phyloP scores from a whole-genome alignment of 2,888 invertebrate genomes.

The Elmis aenea region DNA sequence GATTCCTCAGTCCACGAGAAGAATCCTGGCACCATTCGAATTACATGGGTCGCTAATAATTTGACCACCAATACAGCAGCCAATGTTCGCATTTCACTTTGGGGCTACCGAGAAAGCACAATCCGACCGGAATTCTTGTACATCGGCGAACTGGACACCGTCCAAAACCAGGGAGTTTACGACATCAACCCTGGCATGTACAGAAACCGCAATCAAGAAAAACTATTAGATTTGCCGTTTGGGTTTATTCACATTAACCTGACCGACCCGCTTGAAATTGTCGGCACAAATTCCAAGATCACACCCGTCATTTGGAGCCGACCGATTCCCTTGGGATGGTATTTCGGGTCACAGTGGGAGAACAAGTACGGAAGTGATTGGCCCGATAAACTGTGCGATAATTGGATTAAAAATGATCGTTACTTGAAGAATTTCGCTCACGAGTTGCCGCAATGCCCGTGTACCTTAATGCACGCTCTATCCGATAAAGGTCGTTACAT shows the following conservation, averaged over 20 bases:
- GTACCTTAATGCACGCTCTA: conserved; percentile 83
- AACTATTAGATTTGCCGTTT: conserved; percentile 71
- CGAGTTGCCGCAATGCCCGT: conserved; percentile 83
- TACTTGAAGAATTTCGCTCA: conserved; percentile 79
- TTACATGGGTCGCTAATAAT: conserved; percentile 81
- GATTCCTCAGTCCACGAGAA: conserved; percentile 68
- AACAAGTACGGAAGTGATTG: conserved; percentile 72
- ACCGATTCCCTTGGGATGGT: conserved; percentile 90
- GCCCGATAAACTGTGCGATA: conserved; percentile 79
- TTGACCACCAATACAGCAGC: conserved; percentile 76
- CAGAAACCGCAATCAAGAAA: conserved; percentile 62
- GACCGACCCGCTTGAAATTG: conserved; percentile 58
- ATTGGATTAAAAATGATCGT: conserved; percentile 84
- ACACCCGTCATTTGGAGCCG: conserved; percentile 75
- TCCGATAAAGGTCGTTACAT: conserved; percentile 88
- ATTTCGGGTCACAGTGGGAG: conserved; percentile 87
- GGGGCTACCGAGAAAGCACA: conserved; percentile 84
- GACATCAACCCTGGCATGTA: conserved; percentile 70
- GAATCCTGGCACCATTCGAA: conserved; percentile 67
- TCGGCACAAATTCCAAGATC: conserved; percentile 43
- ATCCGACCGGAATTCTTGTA: conserved; percentile 76
- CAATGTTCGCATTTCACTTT: conserved; percentile 74
- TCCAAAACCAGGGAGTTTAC: conserved; percentile 56
- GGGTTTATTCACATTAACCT: conserved; percentile 85
- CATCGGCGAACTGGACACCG: conserved; percentile 65